Evolutionary conservation across 2,888 invertebrate genomes (phyloP), one percentile per base, ranked within the genome.

Genomic region (Steinernema carpocapsae): DNA sequence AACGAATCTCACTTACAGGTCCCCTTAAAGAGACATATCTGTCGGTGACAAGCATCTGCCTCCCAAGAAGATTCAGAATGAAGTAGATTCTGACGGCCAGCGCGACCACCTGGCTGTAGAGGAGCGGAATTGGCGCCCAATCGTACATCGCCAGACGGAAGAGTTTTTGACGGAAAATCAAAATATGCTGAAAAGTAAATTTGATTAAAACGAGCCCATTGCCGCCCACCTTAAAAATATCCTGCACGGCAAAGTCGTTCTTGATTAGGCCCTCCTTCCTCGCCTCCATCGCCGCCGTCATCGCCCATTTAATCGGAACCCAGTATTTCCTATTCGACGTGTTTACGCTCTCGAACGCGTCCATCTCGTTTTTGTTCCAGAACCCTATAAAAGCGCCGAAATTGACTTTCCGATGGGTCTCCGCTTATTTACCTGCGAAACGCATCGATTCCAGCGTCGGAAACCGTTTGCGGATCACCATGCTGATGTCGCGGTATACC

Each of bases 111-210:
- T 64, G 64, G 17, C 64, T 64, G 64, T 64, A 64, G 29, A 64
- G 64, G 1, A 64, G 64, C 17, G 64, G 64, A 32, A 64, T 64
- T 10, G 64, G 64, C 64, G 64, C 64, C 64, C 64, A 64, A 32
- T 64, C 64, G 64, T 29, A 64, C 64, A 64, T 64, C 64, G 64
- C 64, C 14, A 64, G 32, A 17, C 64, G 64, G 64, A 64, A 64
- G 64, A 64, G 64, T 32, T 64, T 64, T 26, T 64, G 24, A 7
- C 64, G 64, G 64, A 64, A 64, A n/a, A 64, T 32, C 10, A 64
- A 29, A 26, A 64, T 64, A 12, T 64, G 4, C 64, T 64, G 17
- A 17, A 64, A 64, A 64, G 6, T 17, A 7, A 14, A 4, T 7
- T 48, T 48, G 3, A 37, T 3, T 14, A 48, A 48, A 17, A 48